These are phyloP conservation scores for Steromphala cineraria DNA, from an alignment of 2,888 invertebrate genomes.

Conservation along the genomic window DNA sequence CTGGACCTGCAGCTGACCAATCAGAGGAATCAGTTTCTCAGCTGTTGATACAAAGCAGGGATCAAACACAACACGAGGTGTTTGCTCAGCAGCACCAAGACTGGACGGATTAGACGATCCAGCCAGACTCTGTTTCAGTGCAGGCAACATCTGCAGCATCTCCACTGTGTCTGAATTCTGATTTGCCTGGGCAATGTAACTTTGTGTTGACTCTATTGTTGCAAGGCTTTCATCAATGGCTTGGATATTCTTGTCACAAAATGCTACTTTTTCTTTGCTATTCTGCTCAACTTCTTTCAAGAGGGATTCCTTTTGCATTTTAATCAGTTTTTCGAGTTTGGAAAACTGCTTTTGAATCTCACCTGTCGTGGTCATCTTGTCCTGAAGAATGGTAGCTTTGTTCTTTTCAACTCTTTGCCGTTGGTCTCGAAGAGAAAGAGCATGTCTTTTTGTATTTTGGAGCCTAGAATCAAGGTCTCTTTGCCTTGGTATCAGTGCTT, in stretches of 20 bases:
- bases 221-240: background rate
- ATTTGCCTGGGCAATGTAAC: background rate
- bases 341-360: too few relatives aligned
- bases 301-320: too few relatives aligned
- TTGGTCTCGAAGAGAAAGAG: background rate
- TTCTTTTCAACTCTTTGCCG: background rate
- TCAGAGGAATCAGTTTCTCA: too few relatives aligned
- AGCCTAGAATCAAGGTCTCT: background rate
- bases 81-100: too few relatives aligned
- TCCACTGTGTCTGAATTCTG: background rate
- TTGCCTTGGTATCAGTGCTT: background rate
- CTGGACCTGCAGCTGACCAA: too few relatives aligned
- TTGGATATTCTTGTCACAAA: background rate
- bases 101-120: too few relatives aligned
- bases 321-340: too few relatives aligned
- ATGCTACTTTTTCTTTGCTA: background rate
- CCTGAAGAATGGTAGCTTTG: too few relatives aligned
- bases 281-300: background rate
- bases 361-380: too few relatives aligned
- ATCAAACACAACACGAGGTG: too few relatives aligned
- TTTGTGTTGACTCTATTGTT: background rate
- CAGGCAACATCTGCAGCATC: background rate
- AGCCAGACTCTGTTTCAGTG: too few relatives aligned
- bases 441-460: background rate
- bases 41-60: too few relatives aligned